Evolutionary conservation across 64 coral and sea anemone species (phyloP).

Genomic region (Cladopsammia gracilis): DNA sequence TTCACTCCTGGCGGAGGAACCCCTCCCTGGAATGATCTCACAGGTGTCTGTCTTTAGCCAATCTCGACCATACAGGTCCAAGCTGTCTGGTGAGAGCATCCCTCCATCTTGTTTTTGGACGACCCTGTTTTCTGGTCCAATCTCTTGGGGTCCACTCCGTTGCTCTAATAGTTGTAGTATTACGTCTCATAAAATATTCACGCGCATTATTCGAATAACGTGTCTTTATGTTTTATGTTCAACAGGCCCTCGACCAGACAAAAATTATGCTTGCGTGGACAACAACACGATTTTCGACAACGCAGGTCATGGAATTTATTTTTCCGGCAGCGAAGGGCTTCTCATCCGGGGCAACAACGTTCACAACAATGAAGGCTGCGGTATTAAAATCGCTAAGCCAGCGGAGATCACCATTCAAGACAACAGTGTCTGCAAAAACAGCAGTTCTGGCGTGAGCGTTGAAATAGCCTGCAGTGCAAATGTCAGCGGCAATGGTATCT

Average conservation of each 20-base stretch:
- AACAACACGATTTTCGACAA: constrained; percentile 93
- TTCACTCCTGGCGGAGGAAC: too few species aligned
- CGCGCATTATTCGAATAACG: background rate
- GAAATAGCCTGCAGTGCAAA: constrained; percentile 74
- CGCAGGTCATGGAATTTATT: constrained; percentile 84
- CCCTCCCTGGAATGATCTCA: too few species aligned
- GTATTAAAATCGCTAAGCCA: constrained; percentile 88
- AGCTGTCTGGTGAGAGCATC: too few species aligned
- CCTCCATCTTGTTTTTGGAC: too few species aligned
- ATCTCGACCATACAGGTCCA: too few species aligned
- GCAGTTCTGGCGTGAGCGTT: constrained; percentile 78
- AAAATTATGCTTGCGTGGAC: constrained; percentile 89
- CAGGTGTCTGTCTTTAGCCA: too few species aligned
- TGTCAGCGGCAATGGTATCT: constrained; percentile 95
- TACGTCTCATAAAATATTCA: too few species aligned
- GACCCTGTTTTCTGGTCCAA: too few species aligned
- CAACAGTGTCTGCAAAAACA: constrained; percentile 85
- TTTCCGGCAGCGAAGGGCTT: constrained; percentile 84
- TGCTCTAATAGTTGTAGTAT: too few species aligned
- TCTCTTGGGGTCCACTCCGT: too few species aligned
- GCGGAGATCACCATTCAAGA: constrained; percentile 89
- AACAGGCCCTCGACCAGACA: constrained; percentile 89
- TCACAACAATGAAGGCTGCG: constrained; percentile 87
- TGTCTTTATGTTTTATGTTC: constrained; percentile 12
- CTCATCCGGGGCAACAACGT: constrained; percentile 88